Percentiles rank a stretch among this genome's conserved stretches.
Conservation (phyloP, 2,888 invertebrate species). For the Lepidocyrtinus sp. region DNA sequence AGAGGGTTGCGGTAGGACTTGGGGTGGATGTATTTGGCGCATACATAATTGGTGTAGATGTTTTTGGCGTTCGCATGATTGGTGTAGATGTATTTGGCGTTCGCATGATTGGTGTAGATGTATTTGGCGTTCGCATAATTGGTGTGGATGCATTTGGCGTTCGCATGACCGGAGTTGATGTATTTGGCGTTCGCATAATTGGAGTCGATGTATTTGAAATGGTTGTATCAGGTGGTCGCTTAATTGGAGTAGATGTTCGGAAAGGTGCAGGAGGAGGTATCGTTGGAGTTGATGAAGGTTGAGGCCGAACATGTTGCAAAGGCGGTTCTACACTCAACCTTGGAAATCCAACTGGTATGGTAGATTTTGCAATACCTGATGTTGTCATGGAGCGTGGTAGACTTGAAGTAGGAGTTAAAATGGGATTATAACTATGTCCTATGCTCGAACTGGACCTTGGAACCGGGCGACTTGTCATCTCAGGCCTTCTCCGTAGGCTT, state of each 20-base stretch:
- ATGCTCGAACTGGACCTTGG: slow-evolving; percentile 36
- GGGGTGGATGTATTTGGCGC: background rate
- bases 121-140: too few relatives aligned
- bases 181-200: too few relatives aligned
- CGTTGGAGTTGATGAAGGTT: slow-evolving; percentile 1
- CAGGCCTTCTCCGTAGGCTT: slow-evolving; percentile 18
- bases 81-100: background rate
- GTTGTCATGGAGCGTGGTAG: slow-evolving; percentile 14
- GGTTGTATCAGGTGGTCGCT: background rate
- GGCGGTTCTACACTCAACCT: slow-evolving; percentile 38
- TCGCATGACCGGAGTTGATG: too few relatives aligned
- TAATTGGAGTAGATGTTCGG: background rate
- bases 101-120: slow-evolving; percentile 6
- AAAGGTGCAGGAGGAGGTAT: background rate
- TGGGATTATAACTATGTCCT: slow-evolving; percentile 6
- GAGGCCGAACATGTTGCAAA: too few relatives aligned
- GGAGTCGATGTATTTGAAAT: background rate
- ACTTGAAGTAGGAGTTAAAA: background rate
- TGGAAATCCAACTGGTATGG: slow-evolving; percentile 55
- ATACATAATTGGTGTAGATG: background rate
- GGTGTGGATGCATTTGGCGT: too few relatives aligned
- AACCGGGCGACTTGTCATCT: slow-evolving; percentile 9
- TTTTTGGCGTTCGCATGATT: slow-evolving; percentile 13
- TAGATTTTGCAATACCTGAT: slow-evolving; percentile 35
- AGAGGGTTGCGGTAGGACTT: slow-evolving; percentile 14